Conservation (phyloP, 1,140 invertebrate species). For the Ips typographus region DNA sequence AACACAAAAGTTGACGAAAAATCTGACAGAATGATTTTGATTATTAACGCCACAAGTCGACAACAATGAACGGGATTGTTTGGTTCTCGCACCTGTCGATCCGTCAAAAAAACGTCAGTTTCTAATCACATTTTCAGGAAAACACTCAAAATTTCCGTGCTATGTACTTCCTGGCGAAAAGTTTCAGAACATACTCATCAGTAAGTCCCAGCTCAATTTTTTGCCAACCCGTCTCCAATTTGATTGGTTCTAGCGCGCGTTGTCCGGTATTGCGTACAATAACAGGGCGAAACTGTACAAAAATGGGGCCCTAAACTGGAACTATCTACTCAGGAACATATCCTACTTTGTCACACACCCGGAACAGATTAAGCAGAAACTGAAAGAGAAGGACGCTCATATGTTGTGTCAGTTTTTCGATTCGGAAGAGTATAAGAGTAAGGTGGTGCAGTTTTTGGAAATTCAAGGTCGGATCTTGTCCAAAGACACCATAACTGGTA, state of each 20-base stretch:
- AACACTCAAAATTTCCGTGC: slow-evolving; percentile 32
- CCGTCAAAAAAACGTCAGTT: neutral
- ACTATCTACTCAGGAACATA: slow-evolving; percentile 15
- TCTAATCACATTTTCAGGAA: slow-evolving; percentile 10
- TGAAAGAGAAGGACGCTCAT: slow-evolving; percentile 29
- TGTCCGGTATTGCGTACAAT: neutral
- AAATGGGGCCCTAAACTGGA: slow-evolving; percentile 16
- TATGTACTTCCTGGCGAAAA: slow-evolving; percentile 35
- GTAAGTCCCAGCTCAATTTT: slow-evolving; percentile 17
- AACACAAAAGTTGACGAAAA: slow-evolving; percentile 36
- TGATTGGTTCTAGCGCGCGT: slow-evolving; percentile 11
- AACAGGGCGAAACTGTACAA: slow-evolving; percentile 1
- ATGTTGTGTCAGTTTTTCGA: slow-evolving; percentile 35
- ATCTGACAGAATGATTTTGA: slow-evolving; percentile 35
- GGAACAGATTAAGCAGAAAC: slow-evolving; percentile 32
- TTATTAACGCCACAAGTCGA: slow-evolving; percentile 26
- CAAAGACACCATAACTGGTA: slow-evolving; percentile 19
- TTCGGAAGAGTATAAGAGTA: slow-evolving; percentile 29
- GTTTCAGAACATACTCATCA: slow-evolving; percentile 19
- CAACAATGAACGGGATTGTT: too few species aligned
- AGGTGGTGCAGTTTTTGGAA: slow-evolving; percentile 23
- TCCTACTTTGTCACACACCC: slow-evolving; percentile 29
- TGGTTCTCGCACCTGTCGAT: too few species aligned
- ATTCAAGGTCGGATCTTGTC: slow-evolving; percentile 23
- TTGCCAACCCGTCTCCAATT: neutral